Evolutionary conservation across 2,797 vertebrate genomes (phyloP).

Genomic region (Perdix hodgsoniae): DNA sequence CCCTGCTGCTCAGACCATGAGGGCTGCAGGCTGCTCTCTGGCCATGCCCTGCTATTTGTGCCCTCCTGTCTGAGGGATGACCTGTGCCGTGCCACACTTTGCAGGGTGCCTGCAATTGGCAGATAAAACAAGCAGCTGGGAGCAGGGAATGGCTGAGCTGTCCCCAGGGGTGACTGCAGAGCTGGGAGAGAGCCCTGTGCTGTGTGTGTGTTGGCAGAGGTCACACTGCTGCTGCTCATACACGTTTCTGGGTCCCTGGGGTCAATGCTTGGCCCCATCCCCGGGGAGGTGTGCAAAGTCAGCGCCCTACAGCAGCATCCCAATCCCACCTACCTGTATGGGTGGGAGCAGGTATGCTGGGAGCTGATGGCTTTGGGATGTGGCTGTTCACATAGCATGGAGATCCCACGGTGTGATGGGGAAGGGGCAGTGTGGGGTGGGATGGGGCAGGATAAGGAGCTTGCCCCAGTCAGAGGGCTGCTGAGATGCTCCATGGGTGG

Average conservation of each 20-base stretch:
- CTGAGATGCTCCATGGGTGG: background rate
- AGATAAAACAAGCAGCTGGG: conserved; percentile 1
- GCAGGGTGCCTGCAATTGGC: background rate
- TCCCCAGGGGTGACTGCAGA: background rate
- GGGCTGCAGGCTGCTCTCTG: background rate
- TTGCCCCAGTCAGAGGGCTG: background rate
- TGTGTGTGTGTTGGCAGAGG: background rate
- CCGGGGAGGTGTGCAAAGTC: background rate
- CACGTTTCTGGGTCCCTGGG: background rate
- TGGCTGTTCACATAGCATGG: conserved; percentile 5
- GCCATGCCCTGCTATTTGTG: background rate
- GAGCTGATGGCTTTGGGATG: background rate
- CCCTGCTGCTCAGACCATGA: rapidly evolving
- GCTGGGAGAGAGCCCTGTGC: background rate
- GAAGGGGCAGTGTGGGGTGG: background rate
- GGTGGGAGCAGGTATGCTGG: background rate
- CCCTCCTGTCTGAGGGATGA: background rate
- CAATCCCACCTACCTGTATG: background rate
- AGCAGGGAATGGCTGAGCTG: background rate
- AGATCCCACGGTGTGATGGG: background rate
- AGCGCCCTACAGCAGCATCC: background rate
- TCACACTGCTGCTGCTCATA: background rate
- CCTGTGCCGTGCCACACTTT: rapidly evolving
- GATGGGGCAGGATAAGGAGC: background rate
- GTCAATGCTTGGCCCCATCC: background rate